Percentiles rank a stretch among this genome's conserved stretches.
Evolutionary conservation across 2,113 vertebrate species (phyloP).

Genomic region (Sturnus vulgaris): DNA sequence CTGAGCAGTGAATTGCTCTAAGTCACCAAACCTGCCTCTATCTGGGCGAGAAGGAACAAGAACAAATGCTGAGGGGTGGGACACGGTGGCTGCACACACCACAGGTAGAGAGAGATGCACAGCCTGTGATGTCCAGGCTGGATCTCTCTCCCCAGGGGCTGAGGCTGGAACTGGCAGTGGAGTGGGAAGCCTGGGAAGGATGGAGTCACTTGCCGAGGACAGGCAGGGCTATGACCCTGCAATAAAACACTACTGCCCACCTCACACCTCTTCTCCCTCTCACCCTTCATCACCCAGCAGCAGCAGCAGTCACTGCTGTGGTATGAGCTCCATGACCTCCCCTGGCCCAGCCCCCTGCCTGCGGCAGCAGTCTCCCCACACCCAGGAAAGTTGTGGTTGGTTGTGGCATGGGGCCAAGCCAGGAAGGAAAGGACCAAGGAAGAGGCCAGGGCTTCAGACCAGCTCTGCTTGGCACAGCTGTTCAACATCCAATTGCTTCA

Average conservation of each 20-base stretch:
- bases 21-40: background rate
- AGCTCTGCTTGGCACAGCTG: background rate
- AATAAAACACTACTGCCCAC: background rate
- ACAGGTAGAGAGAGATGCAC: background rate
- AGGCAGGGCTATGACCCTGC: background rate
- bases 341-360: rapidly evolving
- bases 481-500: background rate
- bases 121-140: background rate
- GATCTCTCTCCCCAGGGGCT: background rate
- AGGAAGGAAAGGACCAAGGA: background rate
- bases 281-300: background rate
- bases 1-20: background rate
- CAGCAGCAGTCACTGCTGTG: rapidly evolving
- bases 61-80: rapidly evolving
- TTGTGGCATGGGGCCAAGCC: background rate
- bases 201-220: background rate
- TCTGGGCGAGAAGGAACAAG: background rate
- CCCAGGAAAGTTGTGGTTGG: background rate
- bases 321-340: rapidly evolving
- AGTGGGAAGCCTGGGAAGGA: background rate
- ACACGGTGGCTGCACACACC: background rate
- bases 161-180: background rate
- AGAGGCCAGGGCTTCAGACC: background rate
- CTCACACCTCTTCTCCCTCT: background rate
- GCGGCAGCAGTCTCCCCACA: background rate